A percentile compares a stretch with the other conserved stretches of the same genome.
Conservation (phyloP, 1,140 invertebrate species). For the Apis cerana region DNA sequence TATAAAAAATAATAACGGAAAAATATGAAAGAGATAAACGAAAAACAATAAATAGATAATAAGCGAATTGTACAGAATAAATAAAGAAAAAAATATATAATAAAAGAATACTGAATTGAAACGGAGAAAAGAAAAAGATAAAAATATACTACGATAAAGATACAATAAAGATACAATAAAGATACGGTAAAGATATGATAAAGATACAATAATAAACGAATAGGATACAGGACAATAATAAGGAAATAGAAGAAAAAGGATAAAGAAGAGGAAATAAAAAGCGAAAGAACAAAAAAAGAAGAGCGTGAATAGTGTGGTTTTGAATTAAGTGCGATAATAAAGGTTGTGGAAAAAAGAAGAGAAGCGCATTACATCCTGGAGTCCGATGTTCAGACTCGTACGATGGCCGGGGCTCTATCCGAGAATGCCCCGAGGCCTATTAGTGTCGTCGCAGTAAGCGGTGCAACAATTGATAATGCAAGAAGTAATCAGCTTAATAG, state of each 20-base stretch:
- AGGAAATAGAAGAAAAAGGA: not conserved
- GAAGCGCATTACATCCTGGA: constrained; percentile 58
- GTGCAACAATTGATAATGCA: constrained; percentile 56
- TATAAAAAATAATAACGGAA: not conserved
- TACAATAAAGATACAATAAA: no score
- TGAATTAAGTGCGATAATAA: constrained; percentile 12
- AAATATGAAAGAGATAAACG: not conserved
- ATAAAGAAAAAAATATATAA: constrained; percentile 19
- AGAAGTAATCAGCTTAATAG: constrained; percentile 41
- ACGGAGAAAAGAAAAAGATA: constrained; percentile 36
- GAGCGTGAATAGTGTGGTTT: constrained; percentile 21
- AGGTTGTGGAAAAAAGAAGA: constrained; percentile 28
- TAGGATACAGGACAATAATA: no score
- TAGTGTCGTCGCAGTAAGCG: constrained; percentile 76
- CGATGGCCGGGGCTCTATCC: constrained; percentile 78
- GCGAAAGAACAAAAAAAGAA: no score
- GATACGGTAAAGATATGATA: no score
- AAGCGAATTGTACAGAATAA: not conserved
- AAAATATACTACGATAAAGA: not conserved
- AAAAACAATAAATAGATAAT: not conserved
- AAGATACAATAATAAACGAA: not conserved
- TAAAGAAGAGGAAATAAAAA: not conserved
- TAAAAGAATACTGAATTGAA: constrained; percentile 26
- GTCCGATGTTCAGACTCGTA: constrained; percentile 75
- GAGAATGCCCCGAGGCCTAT: constrained; percentile 78